Evolutionary conservation across 2,113 vertebrate species (phyloP), one percentile per base, ranked within the genome.

Genomic region (Apteryx mantelli): DNA sequence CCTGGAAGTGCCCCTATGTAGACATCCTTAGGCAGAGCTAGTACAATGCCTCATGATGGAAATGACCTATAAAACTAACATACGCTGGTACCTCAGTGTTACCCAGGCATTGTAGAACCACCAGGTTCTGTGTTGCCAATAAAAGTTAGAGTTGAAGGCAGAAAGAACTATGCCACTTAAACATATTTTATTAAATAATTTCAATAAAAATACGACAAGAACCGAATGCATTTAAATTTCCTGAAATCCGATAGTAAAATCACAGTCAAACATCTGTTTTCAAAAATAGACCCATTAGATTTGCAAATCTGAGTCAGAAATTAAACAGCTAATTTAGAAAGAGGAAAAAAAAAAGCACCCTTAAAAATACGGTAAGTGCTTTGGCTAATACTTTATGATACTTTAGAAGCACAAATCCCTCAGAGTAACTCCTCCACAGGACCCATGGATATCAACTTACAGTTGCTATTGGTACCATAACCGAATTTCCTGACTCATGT

Each of bases 401-500:
- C 52, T 91, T 91, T 50, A 46, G 74, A 58, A 78, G 53, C 50
- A 86, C 40, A 56, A 56, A 81, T 68, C 21, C 36, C 68, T 81
- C 73, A 28, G 0, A 84, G 64, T 65, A 86, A 53, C 83, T 89
- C 86, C 89, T 63, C 92, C 84, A 82, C 34, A 3, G 65, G 58
- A 75, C 55, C 65, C 55, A 8, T 58, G 56, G 44, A 53, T 79
- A 91, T 89, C 73, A 85, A 93, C 36, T 91, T 93, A 82, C 84
- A 88, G 89, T 42, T 89, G 71, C 36, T 91, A 13, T 38, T 77
- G 89, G 78, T 74, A 63, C 44, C 40, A 76, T 34, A 93, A 82
- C 75, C 13, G 10, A 66, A 96, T 94, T 91, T 95, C 94, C 82
- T 93, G 85, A 88, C 77, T 95, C 63, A 63, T 93, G 93, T 95